Conservation (phyloP, 2,797 vertebrate species). For the Danio tinwini region DNA sequence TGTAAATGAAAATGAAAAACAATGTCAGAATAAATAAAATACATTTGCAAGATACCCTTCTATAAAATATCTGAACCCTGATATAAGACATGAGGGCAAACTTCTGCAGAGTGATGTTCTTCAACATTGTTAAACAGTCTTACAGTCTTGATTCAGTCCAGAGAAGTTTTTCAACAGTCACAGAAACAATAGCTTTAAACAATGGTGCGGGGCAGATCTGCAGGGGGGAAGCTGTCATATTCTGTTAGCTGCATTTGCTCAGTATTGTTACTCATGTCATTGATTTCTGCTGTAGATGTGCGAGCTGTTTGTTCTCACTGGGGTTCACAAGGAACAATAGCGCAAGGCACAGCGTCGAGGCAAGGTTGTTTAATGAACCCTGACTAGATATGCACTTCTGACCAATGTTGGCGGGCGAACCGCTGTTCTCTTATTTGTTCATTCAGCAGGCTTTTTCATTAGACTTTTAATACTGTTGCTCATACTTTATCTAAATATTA, state of each 20-base stretch:
- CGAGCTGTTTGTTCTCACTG: constrained; percentile 65
- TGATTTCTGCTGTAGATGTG: constrained; percentile 65
- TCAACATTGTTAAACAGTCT: background rate
- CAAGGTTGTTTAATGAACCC: constrained; percentile 77
- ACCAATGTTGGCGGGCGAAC: constrained; percentile 55
- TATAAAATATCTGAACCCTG: background rate
- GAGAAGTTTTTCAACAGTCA: constrained; percentile 50
- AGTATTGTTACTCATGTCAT: constrained; percentile 66
- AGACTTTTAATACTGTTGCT: background rate
- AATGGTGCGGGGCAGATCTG: constrained; percentile 61
- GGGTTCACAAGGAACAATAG: constrained; percentile 71
- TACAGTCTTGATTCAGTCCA: background rate
- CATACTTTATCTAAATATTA: constrained; percentile 1
- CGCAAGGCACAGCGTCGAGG: constrained; percentile 64
- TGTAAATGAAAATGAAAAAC: too few relatives aligned
- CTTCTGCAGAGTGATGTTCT: background rate
- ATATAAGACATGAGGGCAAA: background rate
- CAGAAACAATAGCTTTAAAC: constrained; percentile 57
- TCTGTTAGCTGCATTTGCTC: constrained; percentile 68
- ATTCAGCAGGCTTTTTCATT: background rate
- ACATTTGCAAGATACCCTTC: too few relatives aligned
- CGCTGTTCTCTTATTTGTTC: constrained; percentile 49
- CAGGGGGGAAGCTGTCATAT: constrained; percentile 66
- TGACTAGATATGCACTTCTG: constrained; percentile 53
- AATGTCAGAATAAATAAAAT: too few relatives aligned